Percentiles rank a stretch among this genome's conserved stretches.
These are phyloP conservation scores for Cynopterus brachyotis DNA, from an alignment of 2,113 vertebrate species.

Conservation along the genomic window DNA sequence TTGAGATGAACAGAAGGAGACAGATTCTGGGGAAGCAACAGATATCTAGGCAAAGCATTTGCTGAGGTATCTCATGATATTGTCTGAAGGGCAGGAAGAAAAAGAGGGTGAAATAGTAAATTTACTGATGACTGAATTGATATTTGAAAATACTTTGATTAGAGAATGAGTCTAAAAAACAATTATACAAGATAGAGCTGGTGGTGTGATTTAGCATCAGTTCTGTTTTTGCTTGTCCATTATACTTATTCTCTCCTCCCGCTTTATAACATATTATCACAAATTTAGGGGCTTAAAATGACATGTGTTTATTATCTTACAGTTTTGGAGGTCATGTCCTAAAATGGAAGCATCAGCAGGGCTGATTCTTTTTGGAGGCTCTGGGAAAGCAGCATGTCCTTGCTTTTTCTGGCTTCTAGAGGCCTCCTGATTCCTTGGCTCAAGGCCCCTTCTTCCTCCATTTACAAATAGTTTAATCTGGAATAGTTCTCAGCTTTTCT, in stretches of 20 bases:
- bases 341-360: not conserved
- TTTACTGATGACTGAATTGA: not conserved
- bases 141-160: not conserved
- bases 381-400: not conserved
- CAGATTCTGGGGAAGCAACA: not conserved
- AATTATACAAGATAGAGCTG: not conserved
- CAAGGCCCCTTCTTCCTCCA: not conserved
- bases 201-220: no score
- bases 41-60: not conserved
- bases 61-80: not conserved
- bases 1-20: not conserved
- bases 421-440: not conserved
- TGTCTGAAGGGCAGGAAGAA: not conserved
- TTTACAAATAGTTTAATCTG: not conserved
- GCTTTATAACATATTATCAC: not conserved
- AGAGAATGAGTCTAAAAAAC: not conserved
- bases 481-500: not conserved
- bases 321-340: not conserved
- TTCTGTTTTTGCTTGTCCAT: not conserved
- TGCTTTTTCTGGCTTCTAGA: not conserved
- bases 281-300: not conserved
- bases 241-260: no score
- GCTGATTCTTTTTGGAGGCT: not conserved
- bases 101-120: not conserved
- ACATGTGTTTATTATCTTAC: not conserved